A percentile compares a stretch with the other conserved stretches of the same genome.
Evolutionary conservation across 2,888 invertebrate genomes (phyloP).

Genomic region (Fragum sueziense): DNA sequence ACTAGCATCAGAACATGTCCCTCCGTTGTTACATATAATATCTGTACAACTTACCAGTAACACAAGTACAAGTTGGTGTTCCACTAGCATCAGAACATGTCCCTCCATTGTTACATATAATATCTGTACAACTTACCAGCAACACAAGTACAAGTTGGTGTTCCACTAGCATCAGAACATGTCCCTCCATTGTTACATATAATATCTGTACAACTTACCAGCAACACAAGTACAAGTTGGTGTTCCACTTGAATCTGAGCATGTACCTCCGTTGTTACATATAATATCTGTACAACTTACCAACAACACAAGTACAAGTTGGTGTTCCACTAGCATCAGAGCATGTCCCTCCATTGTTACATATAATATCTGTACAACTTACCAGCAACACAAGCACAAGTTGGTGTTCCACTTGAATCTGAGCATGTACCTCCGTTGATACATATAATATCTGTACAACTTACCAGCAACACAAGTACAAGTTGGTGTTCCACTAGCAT

Average conservation of each 20-base stretch:
- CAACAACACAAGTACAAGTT: slow-evolving; percentile 5
- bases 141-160: slow-evolving; percentile 4
- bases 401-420: neutral
- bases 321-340: neutral
- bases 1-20: neutral
- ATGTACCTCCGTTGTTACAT: neutral
- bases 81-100: neutral
- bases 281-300: slow-evolving; percentile 12
- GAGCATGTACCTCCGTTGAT: neutral
- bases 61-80: slow-evolving; percentile 1
- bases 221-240: slow-evolving; percentile 8
- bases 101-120: neutral
- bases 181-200: neutral
- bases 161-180: neutral
- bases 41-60: slow-evolving; percentile 10
- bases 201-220: slow-evolving; percentile 20
- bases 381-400: slow-evolving; percentile 17
- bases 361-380: neutral
- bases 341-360: slow-evolving; percentile 1
- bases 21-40: neutral
- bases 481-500: neutral
- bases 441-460: neutral
- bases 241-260: neutral
- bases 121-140: slow-evolving; percentile 18
- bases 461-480: slow-evolving; percentile 17